These are phyloP conservation scores for Chrysomallon squamiferum DNA, from an alignment of 1,140 invertebrate genomes.

Conservation along the genomic window DNA sequence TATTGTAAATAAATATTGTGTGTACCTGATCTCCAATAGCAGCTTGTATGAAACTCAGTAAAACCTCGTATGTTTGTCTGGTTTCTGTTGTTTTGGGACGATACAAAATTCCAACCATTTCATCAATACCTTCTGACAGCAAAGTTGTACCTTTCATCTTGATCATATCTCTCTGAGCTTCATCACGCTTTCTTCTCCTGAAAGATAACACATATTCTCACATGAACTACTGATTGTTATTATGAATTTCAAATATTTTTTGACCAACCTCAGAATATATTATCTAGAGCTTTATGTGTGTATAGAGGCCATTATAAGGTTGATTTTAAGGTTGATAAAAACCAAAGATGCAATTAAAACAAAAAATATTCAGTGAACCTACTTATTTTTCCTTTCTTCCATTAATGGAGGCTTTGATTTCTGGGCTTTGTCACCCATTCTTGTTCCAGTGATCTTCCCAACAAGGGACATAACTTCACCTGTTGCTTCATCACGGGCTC, in stretches of 20 bases:
- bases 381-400: constrained; percentile 92
- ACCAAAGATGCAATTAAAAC: too few species aligned
- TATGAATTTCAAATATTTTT: too few species aligned
- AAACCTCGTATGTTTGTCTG: constrained; percentile 93
- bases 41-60: constrained; percentile 96
- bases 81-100: constrained; percentile 98
- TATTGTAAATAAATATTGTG: background rate
- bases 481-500: constrained; percentile 98
- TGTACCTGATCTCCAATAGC: constrained; percentile 91
- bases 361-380: too few species aligned
- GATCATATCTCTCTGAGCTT: constrained; percentile 89
- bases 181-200: constrained; percentile 70
- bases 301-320: too few species aligned
- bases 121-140: constrained; percentile 87
- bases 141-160: constrained; percentile 87
- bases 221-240: too few species aligned
- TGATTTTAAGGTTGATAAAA: too few species aligned
- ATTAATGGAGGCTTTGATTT: constrained; percentile 70
- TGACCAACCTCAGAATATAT: too few species aligned
- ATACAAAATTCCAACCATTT: constrained; percentile 93
- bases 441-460: constrained; percentile 88
- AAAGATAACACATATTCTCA: constrained; percentile 22
- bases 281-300: too few species aligned
- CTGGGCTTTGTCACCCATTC: constrained; percentile 93
- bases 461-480: constrained; percentile 96